Evolutionary conservation across 2,113 vertebrate species (phyloP).

Genomic region (Petaurus breviceps): DNA sequence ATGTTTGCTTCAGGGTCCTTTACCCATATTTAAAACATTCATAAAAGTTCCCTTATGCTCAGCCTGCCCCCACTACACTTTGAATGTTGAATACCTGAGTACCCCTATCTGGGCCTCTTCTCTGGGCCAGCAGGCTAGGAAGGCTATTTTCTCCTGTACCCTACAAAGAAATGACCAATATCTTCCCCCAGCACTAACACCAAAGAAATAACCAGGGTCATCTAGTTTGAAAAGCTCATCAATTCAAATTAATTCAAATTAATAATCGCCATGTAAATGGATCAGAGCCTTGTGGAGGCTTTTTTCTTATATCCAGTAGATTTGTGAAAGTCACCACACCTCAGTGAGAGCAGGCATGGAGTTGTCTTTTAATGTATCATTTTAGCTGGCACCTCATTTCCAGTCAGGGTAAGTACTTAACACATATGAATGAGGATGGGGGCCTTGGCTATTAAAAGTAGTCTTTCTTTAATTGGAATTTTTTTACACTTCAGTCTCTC

Average conservation of each 20-base stretch:
- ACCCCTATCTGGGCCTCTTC: neutral
- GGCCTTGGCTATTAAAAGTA: constrained; percentile 36
- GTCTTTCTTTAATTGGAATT: constrained; percentile 65
- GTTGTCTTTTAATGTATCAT: neutral
- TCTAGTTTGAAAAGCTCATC: too few species aligned
- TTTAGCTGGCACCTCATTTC: neutral
- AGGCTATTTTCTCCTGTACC: neutral
- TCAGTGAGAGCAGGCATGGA: neutral
- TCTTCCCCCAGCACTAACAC: too few species aligned
- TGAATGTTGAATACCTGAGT: neutral
- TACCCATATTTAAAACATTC: neutral
- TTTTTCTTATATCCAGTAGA: accelerated
- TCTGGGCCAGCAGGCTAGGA: neutral
- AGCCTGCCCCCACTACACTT: neutral
- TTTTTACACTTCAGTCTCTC: constrained; percentile 45
- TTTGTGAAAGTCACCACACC: neutral
- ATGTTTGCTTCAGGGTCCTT: neutral
- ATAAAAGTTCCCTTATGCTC: neutral
- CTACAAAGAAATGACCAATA: neutral
- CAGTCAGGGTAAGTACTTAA: neutral
- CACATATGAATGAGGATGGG: constrained; percentile 9
- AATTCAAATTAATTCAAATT: neutral
- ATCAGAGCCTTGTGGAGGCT: neutral
- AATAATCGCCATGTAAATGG: neutral
- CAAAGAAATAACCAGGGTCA: accelerated